Conservation (phyloP, 2,113 vertebrate species). For the Pseudorhombus dupliciocellatus region DNA sequence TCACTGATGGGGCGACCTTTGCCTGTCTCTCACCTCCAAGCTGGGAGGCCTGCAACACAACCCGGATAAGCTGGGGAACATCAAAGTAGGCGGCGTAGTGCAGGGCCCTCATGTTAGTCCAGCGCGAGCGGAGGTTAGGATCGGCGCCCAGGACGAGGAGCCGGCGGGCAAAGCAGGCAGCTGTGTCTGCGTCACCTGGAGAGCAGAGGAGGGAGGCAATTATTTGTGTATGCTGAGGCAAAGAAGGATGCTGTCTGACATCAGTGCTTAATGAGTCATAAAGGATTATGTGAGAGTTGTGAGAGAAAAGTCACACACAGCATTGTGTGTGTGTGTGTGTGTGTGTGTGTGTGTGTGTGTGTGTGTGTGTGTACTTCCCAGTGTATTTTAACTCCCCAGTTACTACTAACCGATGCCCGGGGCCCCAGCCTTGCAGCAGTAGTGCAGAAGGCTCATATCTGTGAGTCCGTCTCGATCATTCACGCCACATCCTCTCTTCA, state of each 20-base stretch:
- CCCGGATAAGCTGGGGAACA: conserved; percentile 90
- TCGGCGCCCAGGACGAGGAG: conserved; percentile 92
- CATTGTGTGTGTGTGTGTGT: background rate
- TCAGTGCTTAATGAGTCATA: background rate
- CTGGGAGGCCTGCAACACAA: conserved; percentile 90
- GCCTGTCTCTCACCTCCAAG: conserved; percentile 86
- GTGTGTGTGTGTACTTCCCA: background rate
- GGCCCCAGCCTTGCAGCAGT: conserved; percentile 97
- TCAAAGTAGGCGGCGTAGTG: conserved; percentile 99
- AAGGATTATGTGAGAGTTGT: background rate
- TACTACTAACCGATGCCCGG: conserved; percentile 91
- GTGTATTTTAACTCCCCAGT: background rate
- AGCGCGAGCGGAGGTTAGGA: conserved; percentile 90
- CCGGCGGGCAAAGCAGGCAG: conserved; percentile 88
- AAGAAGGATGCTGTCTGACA: background rate
- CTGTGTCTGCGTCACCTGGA: conserved; percentile 91
- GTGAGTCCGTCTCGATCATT: conserved; percentile 97
- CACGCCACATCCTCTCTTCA: conserved; percentile 94
- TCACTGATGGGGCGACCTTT: background rate
- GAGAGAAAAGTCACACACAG: conserved; percentile 4
- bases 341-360: background rate
- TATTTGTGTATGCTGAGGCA: background rate
- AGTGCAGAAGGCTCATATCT: conserved; percentile 97
- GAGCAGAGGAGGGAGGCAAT: background rate
- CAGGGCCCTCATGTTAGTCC: conserved; percentile 98